These are phyloP conservation scores for Aethes cnicana DNA, from an alignment of 2,888 invertebrate genomes.

Conservation along the genomic window DNA sequence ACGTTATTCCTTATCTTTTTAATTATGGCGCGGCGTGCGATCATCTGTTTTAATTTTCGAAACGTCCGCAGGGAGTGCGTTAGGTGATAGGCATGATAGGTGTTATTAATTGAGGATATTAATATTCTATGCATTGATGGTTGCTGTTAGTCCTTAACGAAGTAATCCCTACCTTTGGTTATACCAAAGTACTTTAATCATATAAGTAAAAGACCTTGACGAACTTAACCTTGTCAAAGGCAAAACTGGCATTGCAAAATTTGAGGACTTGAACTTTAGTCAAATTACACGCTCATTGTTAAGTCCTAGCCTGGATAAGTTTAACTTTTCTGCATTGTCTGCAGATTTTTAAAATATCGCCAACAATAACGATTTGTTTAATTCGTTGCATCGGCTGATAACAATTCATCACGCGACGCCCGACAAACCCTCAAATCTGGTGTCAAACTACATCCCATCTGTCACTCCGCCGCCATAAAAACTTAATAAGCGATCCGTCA, in stretches of 20 bases:
- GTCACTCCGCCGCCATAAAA: constrained; percentile 76
- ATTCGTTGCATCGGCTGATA: constrained; percentile 13
- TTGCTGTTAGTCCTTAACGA: too few species aligned
- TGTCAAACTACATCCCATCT: constrained; percentile 80
- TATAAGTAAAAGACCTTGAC: too few species aligned
- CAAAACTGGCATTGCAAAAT: too few species aligned
- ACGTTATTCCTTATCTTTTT: constrained; percentile 80
- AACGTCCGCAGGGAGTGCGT: constrained; percentile 56
- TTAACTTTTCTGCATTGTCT: too few species aligned
- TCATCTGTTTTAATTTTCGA: constrained; percentile 80
- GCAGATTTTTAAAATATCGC: too few species aligned
- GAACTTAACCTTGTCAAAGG: too few species aligned
- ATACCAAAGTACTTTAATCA: too few species aligned
- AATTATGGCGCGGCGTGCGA: constrained; percentile 74
- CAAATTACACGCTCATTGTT: too few species aligned
- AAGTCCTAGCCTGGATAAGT: too few species aligned
- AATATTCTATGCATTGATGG: constrained; percentile 4
- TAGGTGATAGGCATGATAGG: constrained; percentile 42
- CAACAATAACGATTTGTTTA: too few species aligned
- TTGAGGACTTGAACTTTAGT: too few species aligned
- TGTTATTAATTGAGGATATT: constrained; percentile 29
- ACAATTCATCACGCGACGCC: constrained; percentile 30
- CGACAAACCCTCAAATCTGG: constrained; percentile 66
- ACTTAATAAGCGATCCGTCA: constrained; percentile 82
- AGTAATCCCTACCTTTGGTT: too few species aligned